Evolutionary conservation across 2,797 vertebrate species (phyloP).

Genomic region (Anguilla obscura): DNA sequence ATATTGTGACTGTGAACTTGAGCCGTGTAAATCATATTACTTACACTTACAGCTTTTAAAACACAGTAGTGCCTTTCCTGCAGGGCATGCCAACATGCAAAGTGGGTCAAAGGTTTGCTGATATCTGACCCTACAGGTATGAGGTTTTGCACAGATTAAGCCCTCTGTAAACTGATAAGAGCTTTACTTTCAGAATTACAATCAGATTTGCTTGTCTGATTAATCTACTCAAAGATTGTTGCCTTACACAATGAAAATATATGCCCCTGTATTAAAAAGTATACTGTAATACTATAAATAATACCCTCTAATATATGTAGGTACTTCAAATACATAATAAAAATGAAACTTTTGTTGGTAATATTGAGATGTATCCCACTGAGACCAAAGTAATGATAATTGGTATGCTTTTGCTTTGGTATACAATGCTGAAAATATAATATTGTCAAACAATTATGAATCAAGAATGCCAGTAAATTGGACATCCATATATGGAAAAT

Average conservation of each 20-base stretch:
- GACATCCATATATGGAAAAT: slow-evolving; percentile 1
- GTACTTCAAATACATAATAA: no score
- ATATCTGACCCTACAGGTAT: not conserved
- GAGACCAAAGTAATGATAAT: no score
- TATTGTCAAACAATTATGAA: not conserved
- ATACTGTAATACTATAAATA: not conserved
- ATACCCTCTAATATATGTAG: no score
- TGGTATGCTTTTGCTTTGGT: no score
- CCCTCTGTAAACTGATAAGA: not conserved
- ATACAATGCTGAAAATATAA: no score
- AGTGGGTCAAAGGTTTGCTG: slow-evolving; percentile 6
- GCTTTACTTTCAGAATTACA: not conserved
- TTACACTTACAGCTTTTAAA: not conserved
- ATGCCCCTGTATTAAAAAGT: not conserved
- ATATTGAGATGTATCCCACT: no score
- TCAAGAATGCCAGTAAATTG: not conserved
- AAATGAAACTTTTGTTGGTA: no score
- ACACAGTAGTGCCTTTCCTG: not conserved
- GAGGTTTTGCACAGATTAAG: not conserved
- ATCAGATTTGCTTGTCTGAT: not conserved
- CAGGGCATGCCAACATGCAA: not conserved
- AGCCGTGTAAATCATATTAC: not conserved
- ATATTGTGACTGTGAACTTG: not conserved
- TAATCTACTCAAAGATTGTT: not conserved
- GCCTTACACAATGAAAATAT: not conserved